These are phyloP conservation scores for Cotesia glomerata DNA, from an alignment of 1,140 invertebrate species.

Conservation along the genomic window DNA sequence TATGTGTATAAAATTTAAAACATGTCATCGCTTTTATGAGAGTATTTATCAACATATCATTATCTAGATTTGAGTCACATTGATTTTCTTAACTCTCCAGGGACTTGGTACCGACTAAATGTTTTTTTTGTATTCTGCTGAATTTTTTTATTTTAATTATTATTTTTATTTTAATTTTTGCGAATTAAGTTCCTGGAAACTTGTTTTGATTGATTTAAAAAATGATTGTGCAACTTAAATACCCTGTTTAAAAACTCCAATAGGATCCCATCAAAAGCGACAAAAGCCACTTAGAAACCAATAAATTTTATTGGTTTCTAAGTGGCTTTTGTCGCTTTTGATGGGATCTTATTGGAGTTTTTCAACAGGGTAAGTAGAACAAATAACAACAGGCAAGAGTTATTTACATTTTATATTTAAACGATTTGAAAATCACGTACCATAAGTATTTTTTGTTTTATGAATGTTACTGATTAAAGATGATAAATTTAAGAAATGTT, in stretches of 20 bases:
- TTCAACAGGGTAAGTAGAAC: conserved; percentile 33
- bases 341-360: too few relatives aligned
- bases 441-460: conserved; percentile 11
- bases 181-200: not conserved
- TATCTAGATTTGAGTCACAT: not conserved
- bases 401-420: conserved; percentile 38
- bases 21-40: conserved; percentile 27
- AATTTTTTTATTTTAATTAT: not conserved
- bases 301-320: too few relatives aligned
- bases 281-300: too few relatives aligned
- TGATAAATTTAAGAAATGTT: conserved; percentile 15
- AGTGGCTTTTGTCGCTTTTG: too few relatives aligned
- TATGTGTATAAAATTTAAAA: conserved; percentile 18
- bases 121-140: too few relatives aligned
- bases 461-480: not conserved
- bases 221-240: too few relatives aligned
- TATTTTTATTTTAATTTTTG: not conserved
- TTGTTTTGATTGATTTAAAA: not conserved
- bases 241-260: too few relatives aligned
- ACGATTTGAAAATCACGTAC: conserved; percentile 6
- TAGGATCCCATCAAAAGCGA: too few relatives aligned
- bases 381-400: conserved; percentile 48
- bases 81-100: not conserved
- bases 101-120: too few relatives aligned
- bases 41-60: conserved; percentile 4